phyloP scores from a whole-genome alignment of 2,113 vertebrate genomes.

The Spermophilus dauricus region DNA sequence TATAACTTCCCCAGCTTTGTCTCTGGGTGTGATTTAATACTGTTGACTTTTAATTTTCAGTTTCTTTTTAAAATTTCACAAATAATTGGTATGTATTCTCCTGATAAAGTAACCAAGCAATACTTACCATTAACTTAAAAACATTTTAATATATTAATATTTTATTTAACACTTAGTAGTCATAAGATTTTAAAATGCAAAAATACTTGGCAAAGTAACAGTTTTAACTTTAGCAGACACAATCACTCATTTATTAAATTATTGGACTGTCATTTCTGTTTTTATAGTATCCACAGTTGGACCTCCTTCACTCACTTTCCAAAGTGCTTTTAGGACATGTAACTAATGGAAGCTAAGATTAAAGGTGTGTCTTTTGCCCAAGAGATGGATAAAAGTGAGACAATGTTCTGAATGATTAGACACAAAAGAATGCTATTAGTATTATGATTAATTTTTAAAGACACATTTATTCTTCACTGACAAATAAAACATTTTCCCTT shows the following conservation, averaged over 20 bases:
- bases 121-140: neutral
- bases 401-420: neutral
- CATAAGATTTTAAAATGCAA: neutral
- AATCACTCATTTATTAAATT: neutral
- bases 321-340: neutral
- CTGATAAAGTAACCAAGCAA: neutral
- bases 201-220: neutral
- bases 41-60: neutral
- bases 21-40: neutral
- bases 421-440: neutral
- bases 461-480: neutral
- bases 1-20: neutral
- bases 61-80: neutral
- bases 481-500: neutral
- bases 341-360: neutral
- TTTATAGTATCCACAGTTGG: neutral
- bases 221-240: neutral
- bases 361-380: neutral
- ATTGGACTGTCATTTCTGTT: neutral
- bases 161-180: neutral
- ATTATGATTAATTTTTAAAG: neutral
- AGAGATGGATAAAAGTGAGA: slow-evolving; percentile 1
- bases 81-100: neutral
- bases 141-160: neutral
- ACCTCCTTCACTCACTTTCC: neutral